Evolutionary conservation across 1,140 invertebrate genomes (phyloP).

Genomic region (Chelonus insularis): DNA sequence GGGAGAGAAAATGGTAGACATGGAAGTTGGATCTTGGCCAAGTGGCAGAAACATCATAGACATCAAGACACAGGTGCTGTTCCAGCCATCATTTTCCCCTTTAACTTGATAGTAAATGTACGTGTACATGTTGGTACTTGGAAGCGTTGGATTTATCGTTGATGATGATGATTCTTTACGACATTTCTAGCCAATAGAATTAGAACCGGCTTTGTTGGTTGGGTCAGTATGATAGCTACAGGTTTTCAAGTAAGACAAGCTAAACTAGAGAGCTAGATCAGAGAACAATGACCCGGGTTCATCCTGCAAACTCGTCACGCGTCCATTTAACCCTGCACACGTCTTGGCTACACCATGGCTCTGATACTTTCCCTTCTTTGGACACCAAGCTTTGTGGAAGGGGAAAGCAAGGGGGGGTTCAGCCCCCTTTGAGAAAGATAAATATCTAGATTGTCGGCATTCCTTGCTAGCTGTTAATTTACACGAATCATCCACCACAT

Average conservation of each 20-base stretch:
- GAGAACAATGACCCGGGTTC: conserved; percentile 24
- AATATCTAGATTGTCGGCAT: conserved; percentile 8
- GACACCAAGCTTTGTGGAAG: conserved; percentile 16
- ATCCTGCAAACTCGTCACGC: conserved; percentile 27
- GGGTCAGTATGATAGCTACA: background rate
- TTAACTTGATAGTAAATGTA: background rate
- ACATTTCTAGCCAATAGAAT: conserved; percentile 11
- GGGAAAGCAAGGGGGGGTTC: background rate
- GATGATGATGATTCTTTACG: conserved; percentile 6
- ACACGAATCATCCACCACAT: no score
- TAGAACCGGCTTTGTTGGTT: conserved; percentile 21
- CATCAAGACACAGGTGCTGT: conserved; percentile 23
- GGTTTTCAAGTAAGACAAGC: background rate
- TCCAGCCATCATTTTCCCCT: conserved; percentile 6
- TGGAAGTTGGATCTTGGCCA: conserved; percentile 17
- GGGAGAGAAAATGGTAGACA: background rate
- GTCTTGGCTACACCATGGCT: background rate
- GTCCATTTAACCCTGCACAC: conserved; percentile 26
- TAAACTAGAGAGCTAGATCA: background rate
- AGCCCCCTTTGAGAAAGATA: conserved; percentile 5
- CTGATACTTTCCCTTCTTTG: conserved; percentile 28
- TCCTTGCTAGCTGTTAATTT: background rate
- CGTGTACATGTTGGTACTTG: background rate
- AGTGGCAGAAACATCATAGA: conserved; percentile 25
- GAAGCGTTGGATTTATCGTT: conserved; percentile 20